Conservation (phyloP, 2,113 vertebrate genomes). For the Pelvicachromis taeniatus region DNA sequence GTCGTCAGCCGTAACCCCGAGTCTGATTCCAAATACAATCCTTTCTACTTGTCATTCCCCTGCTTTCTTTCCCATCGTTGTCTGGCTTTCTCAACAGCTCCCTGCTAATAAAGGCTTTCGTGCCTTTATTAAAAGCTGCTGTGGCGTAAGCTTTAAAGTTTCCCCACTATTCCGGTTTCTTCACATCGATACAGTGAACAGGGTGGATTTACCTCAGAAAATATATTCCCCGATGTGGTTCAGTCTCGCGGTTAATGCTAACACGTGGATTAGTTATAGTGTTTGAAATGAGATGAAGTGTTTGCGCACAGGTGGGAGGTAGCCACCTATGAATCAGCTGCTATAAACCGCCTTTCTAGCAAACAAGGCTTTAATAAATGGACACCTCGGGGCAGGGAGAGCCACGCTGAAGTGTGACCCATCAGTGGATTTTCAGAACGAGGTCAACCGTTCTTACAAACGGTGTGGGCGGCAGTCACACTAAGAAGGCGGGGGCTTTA, state of each 20-base stretch:
- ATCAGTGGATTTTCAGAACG: not conserved
- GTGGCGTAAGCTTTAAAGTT: not conserved
- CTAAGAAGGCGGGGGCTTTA: not conserved
- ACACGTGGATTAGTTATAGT: not conserved
- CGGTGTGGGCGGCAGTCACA: not conserved
- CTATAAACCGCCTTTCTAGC: not conserved
- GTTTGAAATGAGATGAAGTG: not conserved
- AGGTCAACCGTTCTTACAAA: not conserved
- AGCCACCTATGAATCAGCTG: not conserved
- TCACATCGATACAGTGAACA: not conserved
- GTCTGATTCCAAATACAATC: not conserved
- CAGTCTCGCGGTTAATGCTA: not conserved
- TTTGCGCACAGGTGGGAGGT: not conserved
- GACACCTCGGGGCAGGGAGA: not conserved
- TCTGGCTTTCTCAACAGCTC: not conserved
- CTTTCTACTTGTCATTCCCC: not conserved
- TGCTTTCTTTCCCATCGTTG: not conserved
- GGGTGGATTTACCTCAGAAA: not conserved
- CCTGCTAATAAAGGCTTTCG: not conserved
- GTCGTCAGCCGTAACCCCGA: not conserved
- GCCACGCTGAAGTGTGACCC: not conserved
- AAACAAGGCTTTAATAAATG: not conserved
- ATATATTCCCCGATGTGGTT: not conserved
- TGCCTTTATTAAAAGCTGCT: not conserved
- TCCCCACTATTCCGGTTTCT: not conserved